These are phyloP conservation scores for Cervus canadensis DNA, from an alignment of 2,113 vertebrate genomes.

Conservation along the genomic window DNA sequence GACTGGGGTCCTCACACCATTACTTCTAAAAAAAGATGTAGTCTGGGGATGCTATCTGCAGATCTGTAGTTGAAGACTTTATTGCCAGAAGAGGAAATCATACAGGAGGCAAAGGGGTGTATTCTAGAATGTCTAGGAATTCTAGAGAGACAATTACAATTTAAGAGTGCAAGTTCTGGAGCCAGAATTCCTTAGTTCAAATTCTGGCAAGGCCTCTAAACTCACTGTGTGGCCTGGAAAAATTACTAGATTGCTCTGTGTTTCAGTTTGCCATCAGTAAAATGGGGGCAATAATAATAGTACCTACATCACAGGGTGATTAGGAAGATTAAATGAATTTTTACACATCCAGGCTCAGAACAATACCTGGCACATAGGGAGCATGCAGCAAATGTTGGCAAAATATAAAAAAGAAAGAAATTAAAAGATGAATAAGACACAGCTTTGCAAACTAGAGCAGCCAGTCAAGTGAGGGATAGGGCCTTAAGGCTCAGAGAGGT, in stretches of 20 bases:
- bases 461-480: neutral
- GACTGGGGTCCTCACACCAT: neutral
- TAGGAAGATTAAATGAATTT: neutral
- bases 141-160: neutral
- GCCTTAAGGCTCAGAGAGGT: neutral
- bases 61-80: neutral
- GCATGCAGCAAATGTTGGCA: neutral
- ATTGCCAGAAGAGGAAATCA: neutral
- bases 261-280: neutral
- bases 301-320: neutral
- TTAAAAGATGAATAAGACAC: neutral
- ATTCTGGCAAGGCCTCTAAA: neutral
- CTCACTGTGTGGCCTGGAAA: neutral
- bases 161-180: neutral
- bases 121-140: neutral
- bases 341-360: neutral
- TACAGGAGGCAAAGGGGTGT: neutral
- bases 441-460: neutral
- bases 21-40: neutral
- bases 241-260: neutral
- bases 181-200: neutral
- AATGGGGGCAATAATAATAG: neutral
- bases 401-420: neutral
- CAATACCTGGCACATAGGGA: neutral
- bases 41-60: neutral